A percentile compares a stretch with the other conserved stretches of the same genome.
Conservation (phyloP, 1,140 invertebrate genomes). For the Metaphire vulgaris region DNA sequence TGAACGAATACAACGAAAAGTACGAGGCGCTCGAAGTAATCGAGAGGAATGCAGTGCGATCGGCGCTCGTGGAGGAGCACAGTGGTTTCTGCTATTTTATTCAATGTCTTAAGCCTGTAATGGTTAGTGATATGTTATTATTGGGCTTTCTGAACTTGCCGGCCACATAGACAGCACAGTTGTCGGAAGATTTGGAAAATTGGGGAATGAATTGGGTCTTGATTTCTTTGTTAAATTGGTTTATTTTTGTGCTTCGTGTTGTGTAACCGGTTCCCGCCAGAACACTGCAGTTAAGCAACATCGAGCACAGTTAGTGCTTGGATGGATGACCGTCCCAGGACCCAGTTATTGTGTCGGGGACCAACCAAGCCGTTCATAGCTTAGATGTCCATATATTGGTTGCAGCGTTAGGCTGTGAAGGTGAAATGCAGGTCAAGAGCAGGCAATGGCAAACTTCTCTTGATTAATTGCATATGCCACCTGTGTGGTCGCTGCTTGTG, state of each 20-base stretch:
- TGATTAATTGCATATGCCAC: no score
- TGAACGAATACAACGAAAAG: conserved; percentile 77
- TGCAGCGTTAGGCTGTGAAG: no score
- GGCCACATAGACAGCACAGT: background rate
- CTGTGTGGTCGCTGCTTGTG: no score
- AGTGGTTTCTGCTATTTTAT: conserved; percentile 86
- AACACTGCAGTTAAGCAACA: no score
- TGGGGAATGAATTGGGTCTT: background rate
- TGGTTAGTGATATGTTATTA: conserved; percentile 71
- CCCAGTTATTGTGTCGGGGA: no score
- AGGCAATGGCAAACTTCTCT: no score
- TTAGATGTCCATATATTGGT: no score
- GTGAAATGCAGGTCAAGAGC: no score
- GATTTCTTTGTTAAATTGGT: background rate
- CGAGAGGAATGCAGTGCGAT: conserved; percentile 83
- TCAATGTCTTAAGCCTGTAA: conserved; percentile 80
- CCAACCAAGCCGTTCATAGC: no score
- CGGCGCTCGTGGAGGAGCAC: conserved; percentile 84
- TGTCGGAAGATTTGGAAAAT: background rate
- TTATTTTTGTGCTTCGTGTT: no score
- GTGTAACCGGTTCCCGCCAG: no score
- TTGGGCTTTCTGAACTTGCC: background rate
- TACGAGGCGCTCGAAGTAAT: conserved; percentile 79
- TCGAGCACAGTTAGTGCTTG: background rate
- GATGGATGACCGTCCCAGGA: no score